phyloP scores from a whole-genome alignment of 2,888 invertebrate genomes.

The Meiosimyza decipiens region DNA sequence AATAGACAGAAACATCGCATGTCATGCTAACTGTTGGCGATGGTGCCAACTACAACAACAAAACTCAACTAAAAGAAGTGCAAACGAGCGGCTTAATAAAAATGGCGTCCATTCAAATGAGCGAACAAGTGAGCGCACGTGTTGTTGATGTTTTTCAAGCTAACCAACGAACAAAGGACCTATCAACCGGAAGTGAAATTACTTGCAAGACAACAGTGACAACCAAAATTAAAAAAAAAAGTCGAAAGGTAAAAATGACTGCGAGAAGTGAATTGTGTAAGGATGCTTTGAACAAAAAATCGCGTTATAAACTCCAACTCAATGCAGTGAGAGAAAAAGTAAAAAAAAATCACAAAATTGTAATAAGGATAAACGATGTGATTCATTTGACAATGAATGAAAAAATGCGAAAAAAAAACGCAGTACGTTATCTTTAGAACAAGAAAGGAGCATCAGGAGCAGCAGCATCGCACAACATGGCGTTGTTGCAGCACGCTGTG shows the following conservation, averaged over 20 bases:
- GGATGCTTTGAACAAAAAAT: background rate
- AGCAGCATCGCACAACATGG: slow-evolving; percentile 1
- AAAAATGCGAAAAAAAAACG: background rate
- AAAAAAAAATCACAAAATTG: slow-evolving; percentile 34
- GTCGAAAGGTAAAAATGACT: slow-evolving; percentile 4
- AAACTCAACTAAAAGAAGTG: slow-evolving; percentile 18
- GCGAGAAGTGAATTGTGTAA: slow-evolving; percentile 17
- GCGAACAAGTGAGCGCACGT: slow-evolving; percentile 17
- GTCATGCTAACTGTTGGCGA: slow-evolving; percentile 25
- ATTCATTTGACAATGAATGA: slow-evolving; percentile 21
- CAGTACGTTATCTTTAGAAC: background rate
- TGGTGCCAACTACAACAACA: slow-evolving; percentile 22
- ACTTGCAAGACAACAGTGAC: background rate
- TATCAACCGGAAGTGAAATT: slow-evolving; percentile 20
- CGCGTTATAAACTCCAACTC: background rate
- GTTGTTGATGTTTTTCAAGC: slow-evolving; percentile 5
- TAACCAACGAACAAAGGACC: too few relatives aligned
- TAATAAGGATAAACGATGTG: slow-evolving; percentile 36
- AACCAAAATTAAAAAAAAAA: background rate
- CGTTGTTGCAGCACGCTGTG: background rate
- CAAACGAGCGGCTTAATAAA: slow-evolving; percentile 32
- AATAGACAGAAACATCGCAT: slow-evolving; percentile 1
- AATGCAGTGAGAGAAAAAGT: background rate
- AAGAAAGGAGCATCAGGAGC: background rate
- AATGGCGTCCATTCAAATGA: slow-evolving; percentile 35